These are phyloP conservation scores for Hemichromis elongatus DNA, from an alignment of 2,113 vertebrate species.

Conservation along the genomic window DNA sequence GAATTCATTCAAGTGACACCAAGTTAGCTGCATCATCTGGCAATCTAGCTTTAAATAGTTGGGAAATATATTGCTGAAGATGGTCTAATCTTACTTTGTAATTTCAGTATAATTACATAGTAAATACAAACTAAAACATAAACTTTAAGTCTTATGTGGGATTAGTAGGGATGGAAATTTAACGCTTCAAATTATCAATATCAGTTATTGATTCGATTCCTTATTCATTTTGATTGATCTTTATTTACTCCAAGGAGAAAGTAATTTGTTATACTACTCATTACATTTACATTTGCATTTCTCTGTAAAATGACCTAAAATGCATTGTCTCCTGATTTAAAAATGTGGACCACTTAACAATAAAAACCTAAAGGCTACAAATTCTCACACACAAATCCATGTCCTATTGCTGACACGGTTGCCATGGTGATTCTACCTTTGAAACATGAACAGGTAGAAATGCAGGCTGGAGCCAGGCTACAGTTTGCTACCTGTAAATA, in stretches of 20 bases:
- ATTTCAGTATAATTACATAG: neutral
- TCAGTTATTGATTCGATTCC: neutral
- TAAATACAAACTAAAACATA: neutral
- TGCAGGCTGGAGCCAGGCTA: neutral
- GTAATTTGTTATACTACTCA: neutral
- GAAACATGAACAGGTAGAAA: neutral
- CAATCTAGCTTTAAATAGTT: neutral
- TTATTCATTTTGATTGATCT: neutral
- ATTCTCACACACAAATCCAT: neutral
- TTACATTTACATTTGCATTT: neutral
- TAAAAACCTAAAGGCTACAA: neutral
- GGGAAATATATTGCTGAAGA: neutral
- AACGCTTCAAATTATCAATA: neutral
- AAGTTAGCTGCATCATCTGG: neutral
- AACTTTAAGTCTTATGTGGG: neutral
- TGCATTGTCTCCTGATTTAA: rapidly evolving
- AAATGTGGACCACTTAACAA: neutral
- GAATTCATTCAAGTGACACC: neutral
- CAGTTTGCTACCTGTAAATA: neutral
- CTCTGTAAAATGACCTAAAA: neutral
- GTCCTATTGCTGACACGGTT: rapidly evolving
- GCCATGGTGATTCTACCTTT: neutral
- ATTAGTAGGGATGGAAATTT: neutral
- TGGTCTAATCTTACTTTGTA: too few relatives aligned
- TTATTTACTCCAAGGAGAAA: neutral